A percentile compares a stretch with the other conserved stretches of the same genome.
phyloP scores from a whole-genome alignment of 64 coral and sea anemone species.

The Porites lutea region DNA sequence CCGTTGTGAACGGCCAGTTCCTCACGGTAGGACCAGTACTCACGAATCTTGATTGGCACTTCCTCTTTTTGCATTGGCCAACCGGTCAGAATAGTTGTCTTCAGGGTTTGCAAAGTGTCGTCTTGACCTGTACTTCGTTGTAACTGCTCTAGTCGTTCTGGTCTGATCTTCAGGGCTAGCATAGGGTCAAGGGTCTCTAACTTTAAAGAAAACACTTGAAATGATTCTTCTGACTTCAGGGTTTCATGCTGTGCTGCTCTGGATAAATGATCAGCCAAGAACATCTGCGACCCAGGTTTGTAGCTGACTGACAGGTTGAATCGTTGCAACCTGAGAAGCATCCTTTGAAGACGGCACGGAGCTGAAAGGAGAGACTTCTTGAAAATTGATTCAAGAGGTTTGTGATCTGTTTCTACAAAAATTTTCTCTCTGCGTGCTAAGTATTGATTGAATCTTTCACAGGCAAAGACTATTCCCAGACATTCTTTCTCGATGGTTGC shows the following conservation, averaged over 20 bases:
- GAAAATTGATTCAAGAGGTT: too few relatives aligned
- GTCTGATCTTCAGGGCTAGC: slow-evolving; percentile 2
- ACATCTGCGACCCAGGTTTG: slow-evolving; percentile 53
- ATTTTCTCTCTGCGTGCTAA: too few relatives aligned
- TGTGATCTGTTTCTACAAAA: too few relatives aligned
- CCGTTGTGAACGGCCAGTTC: slow-evolving; percentile 49
- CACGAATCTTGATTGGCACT: not conserved
- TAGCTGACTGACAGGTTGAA: slow-evolving; percentile 35
- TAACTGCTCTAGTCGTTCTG: slow-evolving; percentile 22
- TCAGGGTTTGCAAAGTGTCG: too few relatives aligned
- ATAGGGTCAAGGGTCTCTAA: not conserved
- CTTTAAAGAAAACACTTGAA: slow-evolving; percentile 39
- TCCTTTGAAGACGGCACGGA: too few relatives aligned
- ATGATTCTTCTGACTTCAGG: not conserved
- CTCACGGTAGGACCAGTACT: slow-evolving; percentile 59
- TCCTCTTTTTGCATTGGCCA: slow-evolving; percentile 22
- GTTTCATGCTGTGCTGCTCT: slow-evolving; percentile 33
- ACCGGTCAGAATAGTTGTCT: slow-evolving; percentile 33
- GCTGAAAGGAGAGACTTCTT: too few relatives aligned
- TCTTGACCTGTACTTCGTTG: slow-evolving; percentile 57
- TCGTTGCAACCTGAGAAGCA: slow-evolving; percentile 41
- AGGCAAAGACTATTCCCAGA: too few relatives aligned
- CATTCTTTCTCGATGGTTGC: too few relatives aligned
- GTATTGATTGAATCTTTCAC: too few relatives aligned
- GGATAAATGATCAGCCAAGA: slow-evolving; percentile 67